phyloP scores from a whole-genome alignment of 2,797 vertebrate species.

The Neopelma chrysocephalum region DNA sequence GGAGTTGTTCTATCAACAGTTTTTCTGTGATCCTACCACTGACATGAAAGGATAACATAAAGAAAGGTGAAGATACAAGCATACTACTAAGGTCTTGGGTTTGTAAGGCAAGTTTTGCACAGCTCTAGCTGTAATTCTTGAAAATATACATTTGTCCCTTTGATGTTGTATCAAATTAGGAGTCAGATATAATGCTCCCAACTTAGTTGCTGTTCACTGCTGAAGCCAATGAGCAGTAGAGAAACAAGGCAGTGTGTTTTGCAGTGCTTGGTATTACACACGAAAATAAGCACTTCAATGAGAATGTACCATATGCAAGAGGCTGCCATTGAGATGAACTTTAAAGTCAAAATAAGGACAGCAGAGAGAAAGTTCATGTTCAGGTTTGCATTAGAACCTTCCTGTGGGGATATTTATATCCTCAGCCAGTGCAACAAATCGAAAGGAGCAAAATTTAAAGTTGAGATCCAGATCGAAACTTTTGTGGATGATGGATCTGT shows the following conservation, averaged over 20 bases:
- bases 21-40: slow-evolving; percentile 12
- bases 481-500: not conserved
- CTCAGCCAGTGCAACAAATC: not conserved
- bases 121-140: slow-evolving; percentile 25
- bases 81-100: not conserved
- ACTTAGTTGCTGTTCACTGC: not conserved
- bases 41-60: slow-evolving; percentile 5
- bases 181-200: slow-evolving; percentile 10
- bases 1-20: not conserved
- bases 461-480: not conserved
- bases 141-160: slow-evolving; percentile 60
- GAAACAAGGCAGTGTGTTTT: slow-evolving; percentile 28
- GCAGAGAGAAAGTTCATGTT: not conserved
- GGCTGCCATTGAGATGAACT: not conserved
- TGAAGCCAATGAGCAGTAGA: slow-evolving; percentile 39
- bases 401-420: not conserved
- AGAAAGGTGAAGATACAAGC: slow-evolving; percentile 21
- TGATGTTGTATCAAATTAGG: slow-evolving; percentile 44
- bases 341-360: slow-evolving; percentile 25
- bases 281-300: slow-evolving; percentile 25
- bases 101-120: slow-evolving; percentile 36
- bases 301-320: not conserved
- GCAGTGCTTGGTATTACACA: slow-evolving; percentile 7
- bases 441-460: not conserved
- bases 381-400: not conserved